These are phyloP conservation scores for Liodrosophila aerea DNA, from an alignment of 2,888 invertebrate genomes.

Conservation along the genomic window DNA sequence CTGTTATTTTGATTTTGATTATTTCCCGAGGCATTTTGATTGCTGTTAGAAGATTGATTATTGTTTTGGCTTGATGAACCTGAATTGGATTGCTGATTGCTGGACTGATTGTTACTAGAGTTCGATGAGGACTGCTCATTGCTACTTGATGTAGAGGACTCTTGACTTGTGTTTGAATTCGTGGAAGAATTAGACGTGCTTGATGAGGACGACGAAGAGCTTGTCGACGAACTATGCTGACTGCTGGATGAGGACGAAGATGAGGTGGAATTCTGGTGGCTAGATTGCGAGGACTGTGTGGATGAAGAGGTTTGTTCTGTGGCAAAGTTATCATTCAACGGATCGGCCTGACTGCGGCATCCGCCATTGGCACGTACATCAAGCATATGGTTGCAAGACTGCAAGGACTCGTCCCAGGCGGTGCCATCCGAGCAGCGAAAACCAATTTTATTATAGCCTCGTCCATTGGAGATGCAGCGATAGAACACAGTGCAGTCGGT, in stretches of 20 bases:
- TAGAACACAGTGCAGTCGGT: slow-evolving; percentile 89
- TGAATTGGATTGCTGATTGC: slow-evolving; percentile 35
- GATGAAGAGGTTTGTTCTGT: slow-evolving; percentile 54
- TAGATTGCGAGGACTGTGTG: slow-evolving; percentile 68
- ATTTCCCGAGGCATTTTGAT: slow-evolving; percentile 28
- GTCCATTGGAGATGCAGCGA: slow-evolving; percentile 87
- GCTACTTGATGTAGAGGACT: slow-evolving; percentile 51
- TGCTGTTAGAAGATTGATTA: slow-evolving; percentile 35
- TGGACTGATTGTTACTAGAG: slow-evolving; percentile 34
- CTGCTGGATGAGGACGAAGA: slow-evolving; percentile 59
- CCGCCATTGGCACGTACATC: slow-evolving; percentile 85
- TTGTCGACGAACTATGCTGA: slow-evolving; percentile 71
- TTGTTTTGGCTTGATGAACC: slow-evolving; percentile 15
- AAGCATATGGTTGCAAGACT: slow-evolving; percentile 89
- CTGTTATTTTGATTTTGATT: slow-evolving; percentile 16
- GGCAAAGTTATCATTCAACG: slow-evolving; percentile 55
- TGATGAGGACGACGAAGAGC: slow-evolving; percentile 55
- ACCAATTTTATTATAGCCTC: slow-evolving; percentile 86
- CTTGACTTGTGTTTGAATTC: slow-evolving; percentile 43
- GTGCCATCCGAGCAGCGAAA: slow-evolving; percentile 90
- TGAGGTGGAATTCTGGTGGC: slow-evolving; percentile 66
- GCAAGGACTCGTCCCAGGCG: slow-evolving; percentile 88
- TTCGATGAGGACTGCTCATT: slow-evolving; percentile 44
- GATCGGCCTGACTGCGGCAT: slow-evolving; percentile 71
- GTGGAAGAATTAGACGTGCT: slow-evolving; percentile 47